Evolutionary conservation across 1,140 invertebrate genomes (phyloP), one percentile per base, ranked within the genome.

Genomic region (Cydia fagiglandana): DNA sequence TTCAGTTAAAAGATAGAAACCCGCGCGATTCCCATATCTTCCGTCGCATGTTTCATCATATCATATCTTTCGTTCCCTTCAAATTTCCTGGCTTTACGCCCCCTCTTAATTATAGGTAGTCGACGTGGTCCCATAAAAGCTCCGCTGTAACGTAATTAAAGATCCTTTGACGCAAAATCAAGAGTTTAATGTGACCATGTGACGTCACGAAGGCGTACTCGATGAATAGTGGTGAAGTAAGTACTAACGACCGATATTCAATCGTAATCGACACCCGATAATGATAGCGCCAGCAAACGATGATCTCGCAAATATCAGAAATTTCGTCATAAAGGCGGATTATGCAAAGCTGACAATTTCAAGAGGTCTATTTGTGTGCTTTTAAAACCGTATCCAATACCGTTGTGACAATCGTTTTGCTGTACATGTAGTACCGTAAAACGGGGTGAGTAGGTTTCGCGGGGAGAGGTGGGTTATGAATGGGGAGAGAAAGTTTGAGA

Each of bases 231-330:
- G 45, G 74, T 50, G 77, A 24, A 24, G 24, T n/a, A 81, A 80
- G 73, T 77, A 77, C 76, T 75, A 77, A 80, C 80, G 78, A 78
- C 74, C 64, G 77, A 76, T 76, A 76, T 77, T 77, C 76, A 76
- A 75, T 73, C 75, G 77, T 81, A 80, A 83, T 81, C 78, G 78
- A 75, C 73, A 53, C 77, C 66, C 66, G 66, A 78, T 79, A 79
- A 79, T 80, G 78, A 79, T 75, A 76, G 77, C 79, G 77, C 74
- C 77, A 77, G 76, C 75, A 73, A 80, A 73, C 75, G 77, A 80
- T 80, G 68, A 81, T 77, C 68, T 17, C 64, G 76, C 64, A 50
- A 74, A 75, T 76, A 74, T 41, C 64, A 41, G 34, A 30, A 41
- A 17, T 66, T 70, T 41, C 30, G 30, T 68, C 64, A 61, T 61